Base-by-base conservation (phyloP, 2,113 vertebrate genomes). In the Arenaria interpres region DNA sequence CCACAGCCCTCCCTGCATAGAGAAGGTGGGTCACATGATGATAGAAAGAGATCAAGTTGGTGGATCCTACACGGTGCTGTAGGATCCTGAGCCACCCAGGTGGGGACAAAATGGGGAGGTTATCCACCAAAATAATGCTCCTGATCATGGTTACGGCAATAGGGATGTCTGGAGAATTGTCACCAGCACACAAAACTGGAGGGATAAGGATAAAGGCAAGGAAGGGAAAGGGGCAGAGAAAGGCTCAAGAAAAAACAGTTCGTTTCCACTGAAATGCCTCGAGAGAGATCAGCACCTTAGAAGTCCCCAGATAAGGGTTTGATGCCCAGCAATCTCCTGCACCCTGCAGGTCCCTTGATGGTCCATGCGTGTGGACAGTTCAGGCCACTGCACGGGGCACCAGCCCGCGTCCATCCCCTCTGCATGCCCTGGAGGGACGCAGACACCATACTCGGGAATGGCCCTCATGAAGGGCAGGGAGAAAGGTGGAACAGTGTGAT, bases 361-460 rank as follows among this genome's bases (percentile, higher is more conserved):
- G 17, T 53, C 37, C 22, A 8, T 2, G 6, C 1, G 0, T 0
- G 0, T 0, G 6, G 41, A 16, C 24, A 7, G 33, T 6, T 28
- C 0, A 0, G 57, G 30, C 7, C 2, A 0, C 37, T 22, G 48
- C 69, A 22, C 0, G 9, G 20, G 32, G 33, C 54, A 57, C 3
- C 85, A 53, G 57, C 60, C 69, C 2, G 3, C 43, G 30, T 3
- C 28, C 32, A 0, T 1, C 12, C 24, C 12, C 5, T 7, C 51
- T 23, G 39, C 60, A 18, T 0, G 0, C 12, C 15, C n/a, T 4
- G 4, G 32, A 33, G 24, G 41, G 35, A 15, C 2, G 12, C 20
- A 50, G 67, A 33, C 5, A 4, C 46, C 2, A 3, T 22, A 25
- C 30, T 37, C 19, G 12, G 77, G 30, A 33, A 6, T 0, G 3